Conservation (phyloP, 1,140 invertebrate species). For the Planococcus citri region DNA sequence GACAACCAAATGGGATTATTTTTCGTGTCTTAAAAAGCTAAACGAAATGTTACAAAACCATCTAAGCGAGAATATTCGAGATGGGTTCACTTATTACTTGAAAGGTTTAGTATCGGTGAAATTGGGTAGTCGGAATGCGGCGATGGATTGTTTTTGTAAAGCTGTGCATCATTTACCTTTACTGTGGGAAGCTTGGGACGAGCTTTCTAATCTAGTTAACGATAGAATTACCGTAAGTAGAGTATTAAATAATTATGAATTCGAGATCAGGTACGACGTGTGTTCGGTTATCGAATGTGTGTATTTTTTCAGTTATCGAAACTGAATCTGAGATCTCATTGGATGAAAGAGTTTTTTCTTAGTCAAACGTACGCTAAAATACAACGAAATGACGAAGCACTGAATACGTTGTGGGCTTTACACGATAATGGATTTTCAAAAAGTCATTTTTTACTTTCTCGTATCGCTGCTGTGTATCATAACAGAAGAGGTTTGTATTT, state of each 20-base stretch:
- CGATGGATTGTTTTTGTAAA: slow-evolving; percentile 65
- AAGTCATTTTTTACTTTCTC: slow-evolving; percentile 79
- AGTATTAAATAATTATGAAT: background rate
- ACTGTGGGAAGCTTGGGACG: slow-evolving; percentile 87
- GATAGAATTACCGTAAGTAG: slow-evolving; percentile 43
- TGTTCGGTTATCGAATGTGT: background rate
- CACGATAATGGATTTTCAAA: slow-evolving; percentile 67
- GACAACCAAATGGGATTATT: slow-evolving; percentile 10
- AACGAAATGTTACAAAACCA: background rate
- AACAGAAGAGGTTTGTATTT: slow-evolving; percentile 63
- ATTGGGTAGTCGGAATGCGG: slow-evolving; percentile 59
- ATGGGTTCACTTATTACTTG: slow-evolving; percentile 79
- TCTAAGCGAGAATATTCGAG: slow-evolving; percentile 40
- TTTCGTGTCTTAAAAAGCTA: background rate
- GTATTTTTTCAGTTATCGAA: slow-evolving; percentile 21
- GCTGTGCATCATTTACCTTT: slow-evolving; percentile 64
- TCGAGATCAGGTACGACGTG: background rate
- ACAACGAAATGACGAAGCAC: slow-evolving; percentile 72
- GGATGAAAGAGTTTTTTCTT: slow-evolving; percentile 89
- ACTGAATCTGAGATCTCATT: slow-evolving; percentile 62
- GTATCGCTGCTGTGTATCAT: slow-evolving; percentile 84
- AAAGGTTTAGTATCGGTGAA: slow-evolving; percentile 86
- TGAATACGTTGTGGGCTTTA: slow-evolving; percentile 33
- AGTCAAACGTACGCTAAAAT: slow-evolving; percentile 83
- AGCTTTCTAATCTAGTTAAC: slow-evolving; percentile 71